These are phyloP conservation scores for Platysteira castanea DNA, from an alignment of 2,113 vertebrate genomes.

Conservation along the genomic window DNA sequence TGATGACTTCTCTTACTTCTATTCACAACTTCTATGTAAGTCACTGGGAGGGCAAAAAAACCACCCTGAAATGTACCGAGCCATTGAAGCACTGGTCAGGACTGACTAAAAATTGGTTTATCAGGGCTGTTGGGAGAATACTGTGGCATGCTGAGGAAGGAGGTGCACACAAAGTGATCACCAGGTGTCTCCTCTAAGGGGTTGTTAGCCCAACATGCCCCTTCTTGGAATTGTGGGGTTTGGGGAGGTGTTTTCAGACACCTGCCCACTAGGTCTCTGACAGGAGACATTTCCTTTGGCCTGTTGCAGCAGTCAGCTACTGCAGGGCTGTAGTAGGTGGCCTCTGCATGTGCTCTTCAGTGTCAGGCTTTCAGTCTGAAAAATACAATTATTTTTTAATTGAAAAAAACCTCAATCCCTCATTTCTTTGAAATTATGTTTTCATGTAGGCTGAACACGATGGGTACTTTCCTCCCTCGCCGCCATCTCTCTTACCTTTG, in stretches of 20 bases:
- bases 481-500: neutral
- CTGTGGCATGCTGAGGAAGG: neutral
- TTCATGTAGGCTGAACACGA: neutral
- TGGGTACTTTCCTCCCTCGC: neutral
- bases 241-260: neutral
- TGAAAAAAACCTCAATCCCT: neutral
- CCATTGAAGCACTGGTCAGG: neutral
- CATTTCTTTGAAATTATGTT: neutral
- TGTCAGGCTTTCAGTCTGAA: neutral
- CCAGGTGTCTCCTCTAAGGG: neutral
- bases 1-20: neutral
- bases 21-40: neutral
- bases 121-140: neutral
- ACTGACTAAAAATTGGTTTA: neutral
- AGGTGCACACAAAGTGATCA: neutral
- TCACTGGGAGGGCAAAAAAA: fast-evolving
- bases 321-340: neutral
- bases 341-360: neutral
- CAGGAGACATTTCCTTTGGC: fast-evolving
- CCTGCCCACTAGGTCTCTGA: neutral
- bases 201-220: neutral
- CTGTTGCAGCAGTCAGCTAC: neutral
- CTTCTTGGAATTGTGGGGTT: neutral
- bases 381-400: neutral
- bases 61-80: fast-evolving